Conservation (phyloP, 2,888 invertebrate species). For the Drosophila neutralis region DNA sequence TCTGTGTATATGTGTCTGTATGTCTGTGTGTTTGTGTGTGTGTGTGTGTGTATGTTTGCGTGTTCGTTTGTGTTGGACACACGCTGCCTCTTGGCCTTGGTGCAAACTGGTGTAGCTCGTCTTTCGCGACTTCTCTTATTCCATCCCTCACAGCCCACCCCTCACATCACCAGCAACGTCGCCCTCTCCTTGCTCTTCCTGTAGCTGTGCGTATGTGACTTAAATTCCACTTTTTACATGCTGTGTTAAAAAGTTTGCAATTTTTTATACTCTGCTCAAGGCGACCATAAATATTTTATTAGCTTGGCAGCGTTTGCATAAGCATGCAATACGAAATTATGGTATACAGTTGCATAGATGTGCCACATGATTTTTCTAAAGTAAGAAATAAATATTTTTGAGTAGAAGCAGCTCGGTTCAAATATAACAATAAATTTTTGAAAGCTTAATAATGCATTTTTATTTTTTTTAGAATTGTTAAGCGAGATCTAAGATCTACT, state of each 20-base stretch:
- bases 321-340: conserved; percentile 1
- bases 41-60: conserved; percentile 11
- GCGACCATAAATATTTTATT: conserved; percentile 12
- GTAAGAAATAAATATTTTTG: not conserved
- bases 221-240: conserved; percentile 65
- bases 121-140: conserved; percentile 24
- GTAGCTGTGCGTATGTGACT: conserved; percentile 55
- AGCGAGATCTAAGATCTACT: too few species aligned
- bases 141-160: not conserved
- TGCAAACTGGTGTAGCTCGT: conserved; percentile 66
- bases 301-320: conserved; percentile 4
- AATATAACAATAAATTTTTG: not conserved
- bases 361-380: not conserved
- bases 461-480: too few species aligned
- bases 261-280: conserved; percentile 35
- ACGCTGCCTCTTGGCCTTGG: conserved; percentile 60
- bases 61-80: conserved; percentile 33
- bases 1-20: not conserved
- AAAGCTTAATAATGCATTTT: too few species aligned
- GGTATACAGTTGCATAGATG: not conserved
- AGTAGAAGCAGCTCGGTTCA: not conserved
- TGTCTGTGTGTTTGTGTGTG: not conserved
- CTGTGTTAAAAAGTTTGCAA: conserved; percentile 51
- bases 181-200: not conserved
- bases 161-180: not conserved